Evolutionary conservation across 2,797 vertebrate genomes (phyloP).

Genomic region (Rhabdomys pumilio): DNA sequence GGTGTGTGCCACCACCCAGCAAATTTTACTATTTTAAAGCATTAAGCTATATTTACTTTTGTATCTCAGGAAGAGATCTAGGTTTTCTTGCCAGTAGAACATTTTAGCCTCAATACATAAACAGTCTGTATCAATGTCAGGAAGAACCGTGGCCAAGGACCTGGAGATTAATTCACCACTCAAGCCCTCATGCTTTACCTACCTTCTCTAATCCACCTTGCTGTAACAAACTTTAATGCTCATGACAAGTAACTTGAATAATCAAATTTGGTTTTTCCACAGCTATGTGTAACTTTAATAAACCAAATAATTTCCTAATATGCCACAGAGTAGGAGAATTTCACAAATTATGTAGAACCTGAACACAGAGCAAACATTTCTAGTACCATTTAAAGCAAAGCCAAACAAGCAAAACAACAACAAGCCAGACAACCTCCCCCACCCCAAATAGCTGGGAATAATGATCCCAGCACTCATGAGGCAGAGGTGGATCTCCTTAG

Average conservation of each 20-base stretch:
- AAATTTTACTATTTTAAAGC: conserved; percentile 25
- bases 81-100: conserved; percentile 26
- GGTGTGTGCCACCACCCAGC: neutral
- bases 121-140: neutral
- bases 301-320: conserved; percentile 24
- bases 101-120: conserved; percentile 22
- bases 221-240: neutral
- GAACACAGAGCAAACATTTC: conserved; percentile 55
- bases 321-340: conserved; percentile 62
- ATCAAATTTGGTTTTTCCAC: conserved; percentile 33
- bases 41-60: conserved; percentile 64
- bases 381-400: neutral
- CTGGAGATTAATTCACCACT: neutral
- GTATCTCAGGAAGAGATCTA: conserved; percentile 34
- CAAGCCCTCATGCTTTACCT: neutral
- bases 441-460: neutral
- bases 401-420: neutral
- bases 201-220: neutral
- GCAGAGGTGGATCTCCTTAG: neutral
- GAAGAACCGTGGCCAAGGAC: neutral
- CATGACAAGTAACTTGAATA: conserved; percentile 15
- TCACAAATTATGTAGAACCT: conserved; percentile 52
- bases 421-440: neutral
- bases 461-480: neutral
- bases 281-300: conserved; percentile 1